phyloP scores from a whole-genome alignment of 2,888 invertebrate genomes.

The Phengaris arion region DNA sequence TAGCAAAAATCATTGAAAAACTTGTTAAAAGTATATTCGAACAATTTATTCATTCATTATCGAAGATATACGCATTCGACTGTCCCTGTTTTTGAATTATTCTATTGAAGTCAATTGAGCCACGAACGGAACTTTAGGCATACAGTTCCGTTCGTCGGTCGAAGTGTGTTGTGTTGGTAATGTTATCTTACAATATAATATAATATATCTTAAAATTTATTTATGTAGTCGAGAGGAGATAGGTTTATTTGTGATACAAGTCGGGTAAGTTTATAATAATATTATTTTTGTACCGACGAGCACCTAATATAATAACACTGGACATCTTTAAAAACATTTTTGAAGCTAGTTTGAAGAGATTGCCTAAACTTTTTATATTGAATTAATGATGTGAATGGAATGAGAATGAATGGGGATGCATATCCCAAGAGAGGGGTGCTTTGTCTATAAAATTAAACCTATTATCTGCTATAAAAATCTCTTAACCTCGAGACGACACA shows the following conservation, averaged over 20 bases:
- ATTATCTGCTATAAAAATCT: no score
- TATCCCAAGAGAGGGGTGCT: no score
- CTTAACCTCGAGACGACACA: no score
- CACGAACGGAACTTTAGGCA: no score
- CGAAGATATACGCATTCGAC: background rate
- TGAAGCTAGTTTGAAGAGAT: no score
- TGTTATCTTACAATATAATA: background rate
- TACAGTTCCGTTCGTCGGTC: constrained; percentile 32
- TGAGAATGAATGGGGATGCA: no score
- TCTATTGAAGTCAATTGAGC: constrained; percentile 72
- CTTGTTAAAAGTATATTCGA: background rate
- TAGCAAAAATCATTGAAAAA: background rate
- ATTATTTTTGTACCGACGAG: no score
- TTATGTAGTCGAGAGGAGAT: constrained; percentile 9
- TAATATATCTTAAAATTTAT: constrained; percentile 14
- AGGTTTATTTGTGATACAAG: constrained; percentile 4
- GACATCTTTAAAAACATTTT: no score
- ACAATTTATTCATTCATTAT: background rate
- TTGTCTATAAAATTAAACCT: no score
- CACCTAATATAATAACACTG: no score
- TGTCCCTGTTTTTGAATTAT: constrained; percentile 53
- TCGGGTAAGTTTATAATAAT: constrained; percentile 18
- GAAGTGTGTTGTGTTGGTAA: constrained; percentile 20
- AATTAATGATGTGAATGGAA: no score
- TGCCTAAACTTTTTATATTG: no score